These are phyloP conservation scores for Drosophila orena DNA, from an alignment of 1,140 invertebrate genomes.

Conservation along the genomic window DNA sequence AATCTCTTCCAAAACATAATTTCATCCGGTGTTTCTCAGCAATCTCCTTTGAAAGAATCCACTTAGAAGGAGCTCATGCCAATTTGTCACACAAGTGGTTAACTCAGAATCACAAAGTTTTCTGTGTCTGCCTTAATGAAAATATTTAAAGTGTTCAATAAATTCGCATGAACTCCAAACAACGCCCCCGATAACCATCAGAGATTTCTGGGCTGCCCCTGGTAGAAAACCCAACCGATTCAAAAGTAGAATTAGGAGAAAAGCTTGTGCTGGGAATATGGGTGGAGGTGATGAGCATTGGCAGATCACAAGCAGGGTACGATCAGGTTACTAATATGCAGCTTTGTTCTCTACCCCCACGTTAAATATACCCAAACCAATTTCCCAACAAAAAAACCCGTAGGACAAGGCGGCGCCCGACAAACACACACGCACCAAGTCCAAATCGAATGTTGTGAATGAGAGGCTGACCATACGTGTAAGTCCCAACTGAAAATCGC, in stretches of 20 bases:
- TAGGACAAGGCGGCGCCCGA: slow-evolving; percentile 54
- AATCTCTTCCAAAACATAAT: not conserved
- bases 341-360: slow-evolving; percentile 37
- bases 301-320: not conserved
- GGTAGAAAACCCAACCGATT: slow-evolving; percentile 18
- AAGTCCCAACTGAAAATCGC: slow-evolving; percentile 44
- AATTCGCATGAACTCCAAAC: not conserved
- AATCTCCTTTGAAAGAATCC: not conserved
- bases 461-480: slow-evolving; percentile 68
- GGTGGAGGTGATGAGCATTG: not conserved
- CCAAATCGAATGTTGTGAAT: slow-evolving; percentile 60
- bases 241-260: not conserved
- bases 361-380: not conserved
- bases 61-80: too few species aligned
- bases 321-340: slow-evolving; percentile 25
- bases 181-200: not conserved
- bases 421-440: slow-evolving; percentile 46
- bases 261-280: not conserved
- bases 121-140: too few species aligned
- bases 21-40: not conserved
- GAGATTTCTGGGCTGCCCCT: not conserved
- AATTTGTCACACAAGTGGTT: too few species aligned
- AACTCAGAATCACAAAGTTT: too few species aligned
- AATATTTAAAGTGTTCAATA: not conserved
- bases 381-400: not conserved